A percentile compares a stretch with the other conserved stretches of the same genome.
phyloP scores from a whole-genome alignment of 2,888 invertebrate genomes.

The Aphodius granarius region DNA sequence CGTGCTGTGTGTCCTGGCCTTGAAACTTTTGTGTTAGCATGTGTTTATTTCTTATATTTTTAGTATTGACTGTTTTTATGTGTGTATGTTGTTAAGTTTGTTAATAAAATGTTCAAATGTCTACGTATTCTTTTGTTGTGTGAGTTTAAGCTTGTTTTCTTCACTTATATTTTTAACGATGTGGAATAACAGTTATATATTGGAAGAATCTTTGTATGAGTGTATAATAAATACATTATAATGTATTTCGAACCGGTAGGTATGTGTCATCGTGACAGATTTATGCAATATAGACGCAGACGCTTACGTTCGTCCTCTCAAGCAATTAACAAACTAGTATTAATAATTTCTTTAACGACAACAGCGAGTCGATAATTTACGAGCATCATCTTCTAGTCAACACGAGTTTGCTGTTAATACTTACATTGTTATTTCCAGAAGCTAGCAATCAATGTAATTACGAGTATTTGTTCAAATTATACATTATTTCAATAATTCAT shows the following conservation, averaged over 20 bases:
- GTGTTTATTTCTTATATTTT: not conserved
- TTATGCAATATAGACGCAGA: too few relatives aligned
- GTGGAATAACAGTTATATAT: not conserved
- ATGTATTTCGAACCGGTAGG: not conserved
- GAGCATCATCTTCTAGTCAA: not conserved
- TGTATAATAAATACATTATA: not conserved
- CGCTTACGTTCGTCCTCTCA: not conserved
- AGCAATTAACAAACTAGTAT: not conserved
- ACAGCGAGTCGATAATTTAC: not conserved
- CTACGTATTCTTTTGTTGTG: slow-evolving; percentile 2
- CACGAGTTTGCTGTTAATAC: not conserved
- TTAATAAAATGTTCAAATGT: slow-evolving; percentile 2
- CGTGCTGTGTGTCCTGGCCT: not conserved
- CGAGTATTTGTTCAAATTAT: not conserved
- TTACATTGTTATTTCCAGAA: not conserved
- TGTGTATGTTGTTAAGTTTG: slow-evolving; percentile 9
- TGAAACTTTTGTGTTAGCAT: not conserved
- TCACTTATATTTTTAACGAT: not conserved
- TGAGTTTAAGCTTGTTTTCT: not conserved
- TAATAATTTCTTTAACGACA: not conserved
- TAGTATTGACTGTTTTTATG: slow-evolving; percentile 1
- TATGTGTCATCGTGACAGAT: too few relatives aligned
- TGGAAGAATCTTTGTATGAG: too few relatives aligned
- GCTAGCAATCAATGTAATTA: not conserved
- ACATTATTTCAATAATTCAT: not conserved